Evolutionary conservation across 2,888 invertebrate species (phyloP).

Genomic region (Rhingia campestris): DNA sequence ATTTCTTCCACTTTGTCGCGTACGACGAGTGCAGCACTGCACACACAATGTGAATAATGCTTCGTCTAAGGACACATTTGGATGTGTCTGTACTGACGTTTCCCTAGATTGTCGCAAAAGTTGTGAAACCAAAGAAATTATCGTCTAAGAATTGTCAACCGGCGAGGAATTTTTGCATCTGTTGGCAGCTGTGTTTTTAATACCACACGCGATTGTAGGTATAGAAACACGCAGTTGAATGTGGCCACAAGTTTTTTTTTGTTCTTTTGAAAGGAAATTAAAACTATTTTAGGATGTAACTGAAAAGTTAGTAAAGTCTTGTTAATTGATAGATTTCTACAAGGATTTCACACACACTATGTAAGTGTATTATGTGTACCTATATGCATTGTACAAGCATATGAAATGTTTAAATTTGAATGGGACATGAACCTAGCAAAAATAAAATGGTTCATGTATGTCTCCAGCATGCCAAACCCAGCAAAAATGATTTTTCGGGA

Average conservation of each 20-base stretch:
- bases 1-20: slow-evolving; percentile 48
- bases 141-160: slow-evolving; percentile 54
- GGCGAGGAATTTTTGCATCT: slow-evolving; percentile 35
- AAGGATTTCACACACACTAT: too few relatives aligned
- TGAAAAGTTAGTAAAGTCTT: too few relatives aligned
- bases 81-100: slow-evolving; percentile 42
- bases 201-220: slow-evolving; percentile 58
- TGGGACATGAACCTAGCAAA: too few relatives aligned
- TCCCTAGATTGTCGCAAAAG: slow-evolving; percentile 42
- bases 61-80: slow-evolving; percentile 41
- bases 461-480: too few relatives aligned
- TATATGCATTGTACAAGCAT: too few relatives aligned
- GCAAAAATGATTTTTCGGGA: too few relatives aligned
- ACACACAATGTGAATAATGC: slow-evolving; percentile 26
- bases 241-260: background rate
- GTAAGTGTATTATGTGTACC: too few relatives aligned
- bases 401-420: too few relatives aligned
- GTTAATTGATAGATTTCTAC: too few relatives aligned
- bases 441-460: too few relatives aligned
- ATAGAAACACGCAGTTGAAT: slow-evolving; percentile 5
- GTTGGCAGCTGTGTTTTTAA: slow-evolving; percentile 12
- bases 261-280: too few relatives aligned
- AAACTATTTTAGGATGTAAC: too few relatives aligned
- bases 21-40: slow-evolving; percentile 21
- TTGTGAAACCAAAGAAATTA: slow-evolving; percentile 23